Conservation (phyloP, 1,140 invertebrate species). For the Metaphire vulgaris region DNA sequence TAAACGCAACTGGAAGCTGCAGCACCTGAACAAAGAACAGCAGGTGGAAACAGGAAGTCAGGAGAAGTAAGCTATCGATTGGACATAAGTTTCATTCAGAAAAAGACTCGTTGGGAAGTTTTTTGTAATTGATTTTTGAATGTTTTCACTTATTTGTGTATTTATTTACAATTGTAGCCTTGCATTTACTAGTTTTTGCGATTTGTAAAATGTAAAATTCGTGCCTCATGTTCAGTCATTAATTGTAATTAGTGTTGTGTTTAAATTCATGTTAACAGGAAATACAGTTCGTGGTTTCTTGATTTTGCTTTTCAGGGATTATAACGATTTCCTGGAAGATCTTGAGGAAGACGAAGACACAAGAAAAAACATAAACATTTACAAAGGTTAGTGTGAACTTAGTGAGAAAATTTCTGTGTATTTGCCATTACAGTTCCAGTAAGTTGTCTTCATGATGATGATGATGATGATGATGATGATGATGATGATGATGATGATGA, state of each 20-base stretch:
- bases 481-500: not conserved
- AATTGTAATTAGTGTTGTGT: no score
- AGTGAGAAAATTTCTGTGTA: no score
- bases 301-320: slow-evolving; percentile 66
- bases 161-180: not conserved
- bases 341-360: slow-evolving; percentile 87
- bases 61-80: slow-evolving; percentile 60
- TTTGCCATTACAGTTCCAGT: not conserved
- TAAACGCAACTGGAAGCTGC: slow-evolving; percentile 84
- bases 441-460: not conserved
- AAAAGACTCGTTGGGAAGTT: not conserved
- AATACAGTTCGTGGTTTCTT: no score
- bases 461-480: not conserved
- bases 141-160: not conserved
- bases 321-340: slow-evolving; percentile 92
- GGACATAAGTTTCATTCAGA: not conserved
- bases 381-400: slow-evolving; percentile 57
- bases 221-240: no score
- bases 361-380: slow-evolving; percentile 89
- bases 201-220: no score
- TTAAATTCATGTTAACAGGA: no score
- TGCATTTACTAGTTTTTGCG: not conserved
- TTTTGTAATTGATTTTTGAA: not conserved
- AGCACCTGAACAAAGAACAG: slow-evolving; percentile 65
- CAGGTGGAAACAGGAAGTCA: slow-evolving; percentile 59